phyloP scores from a whole-genome alignment of 2,888 invertebrate species.

The Junonia oenone region DNA sequence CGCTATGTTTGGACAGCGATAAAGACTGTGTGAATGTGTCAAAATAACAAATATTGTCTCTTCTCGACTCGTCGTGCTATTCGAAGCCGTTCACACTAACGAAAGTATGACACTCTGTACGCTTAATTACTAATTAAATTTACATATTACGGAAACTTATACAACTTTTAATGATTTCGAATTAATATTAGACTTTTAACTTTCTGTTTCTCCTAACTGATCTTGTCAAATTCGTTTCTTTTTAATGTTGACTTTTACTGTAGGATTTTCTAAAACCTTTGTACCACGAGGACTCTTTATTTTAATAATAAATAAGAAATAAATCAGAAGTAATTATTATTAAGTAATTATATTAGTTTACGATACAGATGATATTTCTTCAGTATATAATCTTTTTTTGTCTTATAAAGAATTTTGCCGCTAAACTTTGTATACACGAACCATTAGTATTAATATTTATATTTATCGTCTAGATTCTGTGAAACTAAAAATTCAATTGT shows the following conservation, averaged over 20 bases:
- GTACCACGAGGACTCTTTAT: no score
- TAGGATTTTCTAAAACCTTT: no score
- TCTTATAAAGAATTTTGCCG: no score
- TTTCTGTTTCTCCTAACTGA: no score
- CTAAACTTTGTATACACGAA: neutral
- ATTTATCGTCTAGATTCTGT: neutral
- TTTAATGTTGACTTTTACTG: no score
- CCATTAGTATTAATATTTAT: neutral
- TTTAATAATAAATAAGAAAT: no score
- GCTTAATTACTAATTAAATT: neutral
- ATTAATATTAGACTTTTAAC: neutral
- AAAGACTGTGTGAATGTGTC: constrained; percentile 78
- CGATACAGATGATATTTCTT: no score
- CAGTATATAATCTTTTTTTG: no score
- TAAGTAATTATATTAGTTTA: no score
- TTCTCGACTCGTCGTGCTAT: constrained; percentile 33
- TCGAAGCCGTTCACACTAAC: constrained; percentile 12
- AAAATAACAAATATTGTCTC: constrained; percentile 77
- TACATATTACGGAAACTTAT: neutral
- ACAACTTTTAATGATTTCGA: neutral
- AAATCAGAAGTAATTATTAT: no score
- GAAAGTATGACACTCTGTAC: neutral
- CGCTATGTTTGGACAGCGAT: constrained; percentile 71
- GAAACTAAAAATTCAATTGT: neutral
- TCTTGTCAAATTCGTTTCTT: no score